Conservation (phyloP, 2,113 vertebrate genomes). For the Silurus glanis region DNA sequence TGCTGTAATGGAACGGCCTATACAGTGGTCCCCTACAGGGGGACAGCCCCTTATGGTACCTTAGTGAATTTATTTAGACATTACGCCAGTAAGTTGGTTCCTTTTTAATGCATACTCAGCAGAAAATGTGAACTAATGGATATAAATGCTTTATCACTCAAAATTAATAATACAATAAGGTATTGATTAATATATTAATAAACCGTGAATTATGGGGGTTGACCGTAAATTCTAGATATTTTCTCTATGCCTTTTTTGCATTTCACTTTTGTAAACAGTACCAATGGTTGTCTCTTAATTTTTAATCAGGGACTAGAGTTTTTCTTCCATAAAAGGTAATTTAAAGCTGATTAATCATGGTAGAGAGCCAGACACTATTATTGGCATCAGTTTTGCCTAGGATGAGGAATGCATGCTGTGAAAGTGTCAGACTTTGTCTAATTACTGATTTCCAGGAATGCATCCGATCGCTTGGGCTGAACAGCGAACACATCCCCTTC, state of each 20-base stretch:
- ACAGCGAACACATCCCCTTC: conserved; percentile 94
- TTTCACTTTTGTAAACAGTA: neutral
- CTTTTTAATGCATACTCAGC: too few species aligned
- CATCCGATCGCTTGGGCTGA: conserved; percentile 93
- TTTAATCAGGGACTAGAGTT: neutral
- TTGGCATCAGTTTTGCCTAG: neutral
- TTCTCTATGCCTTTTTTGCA: neutral
- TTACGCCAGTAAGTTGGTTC: too few species aligned
- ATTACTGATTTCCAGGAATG: conserved; percentile 79
- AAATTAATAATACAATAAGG: too few species aligned
- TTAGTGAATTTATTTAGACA: too few species aligned
- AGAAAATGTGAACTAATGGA: too few species aligned
- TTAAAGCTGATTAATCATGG: neutral
- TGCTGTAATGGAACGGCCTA: neutral
- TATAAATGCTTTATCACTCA: too few species aligned
- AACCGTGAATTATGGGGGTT: neutral
- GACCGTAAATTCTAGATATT: neutral
- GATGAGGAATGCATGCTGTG: neutral
- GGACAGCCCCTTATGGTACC: too few species aligned
- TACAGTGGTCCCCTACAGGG: too few species aligned
- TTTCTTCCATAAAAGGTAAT: neutral
- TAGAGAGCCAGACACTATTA: neutral
- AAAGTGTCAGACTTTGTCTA: neutral
- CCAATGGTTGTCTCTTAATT: neutral
- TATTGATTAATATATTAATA: too few species aligned